Percentiles rank a stretch among this genome's conserved stretches.
These are phyloP conservation scores for Lepidothrix coronata DNA, from an alignment of 2,113 vertebrate genomes.

Conservation along the genomic window DNA sequence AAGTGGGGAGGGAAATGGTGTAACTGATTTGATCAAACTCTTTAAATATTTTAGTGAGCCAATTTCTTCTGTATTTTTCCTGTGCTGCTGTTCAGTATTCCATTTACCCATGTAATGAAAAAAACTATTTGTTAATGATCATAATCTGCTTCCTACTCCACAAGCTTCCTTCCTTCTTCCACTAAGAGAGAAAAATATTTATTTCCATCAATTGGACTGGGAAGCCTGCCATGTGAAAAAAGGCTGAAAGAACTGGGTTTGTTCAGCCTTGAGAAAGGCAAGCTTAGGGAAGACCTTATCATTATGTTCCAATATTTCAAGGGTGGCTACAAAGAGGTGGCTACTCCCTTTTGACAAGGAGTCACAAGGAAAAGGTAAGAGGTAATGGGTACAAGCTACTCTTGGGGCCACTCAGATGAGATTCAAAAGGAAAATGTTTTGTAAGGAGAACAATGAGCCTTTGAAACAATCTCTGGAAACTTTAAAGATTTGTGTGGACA, in stretches of 20 bases:
- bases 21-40: background rate
- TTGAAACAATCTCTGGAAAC: background rate
- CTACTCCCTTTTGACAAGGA: background rate
- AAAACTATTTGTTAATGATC: background rate
- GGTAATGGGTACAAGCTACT: background rate
- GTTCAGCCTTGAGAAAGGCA: background rate
- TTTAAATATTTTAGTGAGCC: background rate
- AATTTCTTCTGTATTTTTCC: background rate
- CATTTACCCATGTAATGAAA: background rate
- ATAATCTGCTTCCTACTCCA: background rate
- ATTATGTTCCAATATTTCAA: background rate
- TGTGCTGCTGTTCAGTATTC: background rate
- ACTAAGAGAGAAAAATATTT: background rate
- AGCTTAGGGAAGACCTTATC: background rate
- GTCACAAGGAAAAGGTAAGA: background rate
- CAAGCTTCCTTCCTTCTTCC: background rate
- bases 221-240: background rate
- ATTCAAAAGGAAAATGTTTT: background rate
- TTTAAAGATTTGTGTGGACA: background rate
- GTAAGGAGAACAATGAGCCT: background rate
- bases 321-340: background rate
- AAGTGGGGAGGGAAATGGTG: accelerated
- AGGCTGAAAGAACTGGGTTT: background rate
- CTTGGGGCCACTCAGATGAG: background rate
- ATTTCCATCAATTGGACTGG: background rate